These are phyloP conservation scores for Crocodylus rhombifer DNA, from an alignment of 2,797 vertebrate genomes.

Conservation along the genomic window DNA sequence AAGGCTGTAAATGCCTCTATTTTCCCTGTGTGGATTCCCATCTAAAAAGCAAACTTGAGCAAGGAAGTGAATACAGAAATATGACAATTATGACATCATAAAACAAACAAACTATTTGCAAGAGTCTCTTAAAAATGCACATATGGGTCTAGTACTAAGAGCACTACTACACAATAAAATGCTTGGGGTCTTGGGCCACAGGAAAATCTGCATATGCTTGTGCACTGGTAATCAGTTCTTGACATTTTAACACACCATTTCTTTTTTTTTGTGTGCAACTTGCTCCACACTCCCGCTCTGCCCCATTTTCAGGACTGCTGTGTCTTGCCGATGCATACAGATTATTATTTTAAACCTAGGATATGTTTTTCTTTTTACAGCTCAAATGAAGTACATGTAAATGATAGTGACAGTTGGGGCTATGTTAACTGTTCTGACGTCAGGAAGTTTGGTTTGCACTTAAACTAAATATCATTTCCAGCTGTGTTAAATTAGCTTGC, in stretches of 20 bases:
- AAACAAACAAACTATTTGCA: neutral
- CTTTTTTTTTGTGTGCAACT: neutral
- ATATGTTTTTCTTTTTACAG: neutral
- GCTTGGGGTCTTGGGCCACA: neutral
- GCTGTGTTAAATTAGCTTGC: slow-evolving; percentile 50
- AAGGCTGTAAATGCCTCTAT: neutral
- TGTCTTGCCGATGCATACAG: neutral
- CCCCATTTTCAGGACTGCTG: neutral
- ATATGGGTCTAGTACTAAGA: neutral
- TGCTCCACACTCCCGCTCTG: neutral
- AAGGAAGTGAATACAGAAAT: neutral
- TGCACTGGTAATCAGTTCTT: neutral
- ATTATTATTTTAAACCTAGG: neutral
- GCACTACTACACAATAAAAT: neutral
- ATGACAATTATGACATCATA: neutral
- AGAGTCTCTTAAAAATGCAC: neutral
- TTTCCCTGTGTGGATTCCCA: neutral
- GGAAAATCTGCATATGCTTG: neutral
- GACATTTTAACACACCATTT: neutral
- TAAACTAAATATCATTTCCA: slow-evolving; percentile 53
- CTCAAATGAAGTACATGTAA: slow-evolving; percentile 22
- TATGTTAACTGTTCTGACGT: neutral
- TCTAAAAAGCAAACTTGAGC: neutral
- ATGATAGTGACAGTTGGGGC: slow-evolving; percentile 24
- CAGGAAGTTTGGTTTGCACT: slow-evolving; percentile 31